Base-by-base conservation (phyloP, 2,888 invertebrate species). In the Bembecia ichneumoniformis region DNA sequence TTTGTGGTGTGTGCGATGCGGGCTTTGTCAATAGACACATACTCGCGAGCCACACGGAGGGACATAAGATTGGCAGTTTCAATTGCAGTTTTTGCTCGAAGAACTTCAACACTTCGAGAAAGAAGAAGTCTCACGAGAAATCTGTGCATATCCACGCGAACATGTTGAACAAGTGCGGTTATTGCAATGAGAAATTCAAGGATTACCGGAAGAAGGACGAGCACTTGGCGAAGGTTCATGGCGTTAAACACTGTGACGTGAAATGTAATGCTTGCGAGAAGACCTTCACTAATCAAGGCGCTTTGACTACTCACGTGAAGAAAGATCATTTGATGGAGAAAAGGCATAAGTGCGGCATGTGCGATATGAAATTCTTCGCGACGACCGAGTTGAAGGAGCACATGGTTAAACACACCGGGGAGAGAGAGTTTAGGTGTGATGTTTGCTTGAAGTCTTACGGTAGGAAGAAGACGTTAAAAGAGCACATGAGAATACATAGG, bases 321-420 rank as follows among this genome's bases (percentile, higher is more conserved):
- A 50, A 54, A 34, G 54, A 58, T 10, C 68, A 68, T 52, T 48
- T 66, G 13, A 52, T 64, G 59, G 54, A 64, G 62, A 55, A 57
- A 48, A 51, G 58, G 1, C 54, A 56, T 11, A 50, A 56, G 34
- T 73, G 71, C 45, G 50, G 54, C 0, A 47, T 51, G 9, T 73
- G 73, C 16, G 63, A 62, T 2, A 66, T 51, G 52, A 50, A 16
- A 1, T 65, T 63, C 43, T 74, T 67, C 49, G 61, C 62, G 1
- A 65, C 69, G 46, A 63, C 62, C 9, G 74, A 74, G 43, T 58
- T 86, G 15, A 74, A 69, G 46, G 64, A 67, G 10, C 86, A 84
- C 52, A 71, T 77, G 68, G 66, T 81, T 9, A 78, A 69, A 13
- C 87, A 88, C 55, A 76, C 80, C 0, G 77, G 74, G 0, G 65